These are phyloP conservation scores for Ectobius pallidus DNA, from an alignment of 2,888 invertebrate genomes.

Conservation along the genomic window DNA sequence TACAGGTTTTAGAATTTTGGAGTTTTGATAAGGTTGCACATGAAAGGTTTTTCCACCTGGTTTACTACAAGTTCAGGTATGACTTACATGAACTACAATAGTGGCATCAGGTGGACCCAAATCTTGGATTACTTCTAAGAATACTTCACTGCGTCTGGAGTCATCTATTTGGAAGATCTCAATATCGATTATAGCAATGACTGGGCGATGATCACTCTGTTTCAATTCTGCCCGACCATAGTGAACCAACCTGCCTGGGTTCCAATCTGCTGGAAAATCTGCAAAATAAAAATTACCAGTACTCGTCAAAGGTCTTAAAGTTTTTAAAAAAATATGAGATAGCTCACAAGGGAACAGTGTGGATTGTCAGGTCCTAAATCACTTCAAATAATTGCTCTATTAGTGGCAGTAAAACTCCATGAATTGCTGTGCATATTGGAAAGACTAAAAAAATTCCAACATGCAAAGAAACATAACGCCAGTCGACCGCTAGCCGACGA, in stretches of 20 bases:
- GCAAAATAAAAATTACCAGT: constrained; percentile 25
- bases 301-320: too few species aligned
- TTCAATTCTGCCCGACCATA: constrained; percentile 95
- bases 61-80: too few species aligned
- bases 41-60: too few species aligned
- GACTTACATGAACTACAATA: constrained; percentile 70
- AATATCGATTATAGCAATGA: constrained; percentile 88
- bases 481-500: too few species aligned
- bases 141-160: constrained; percentile 76
- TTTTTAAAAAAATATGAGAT: too few species aligned
- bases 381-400: too few species aligned
- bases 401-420: too few species aligned
- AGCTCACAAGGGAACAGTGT: neutral
- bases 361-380: neutral
- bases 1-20: too few species aligned
- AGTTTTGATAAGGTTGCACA: too few species aligned
- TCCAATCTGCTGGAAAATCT: constrained; percentile 63
- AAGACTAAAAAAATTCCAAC: too few species aligned
- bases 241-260: constrained; percentile 79
- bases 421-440: too few species aligned
- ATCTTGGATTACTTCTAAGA: constrained; percentile 82
- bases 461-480: too few species aligned
- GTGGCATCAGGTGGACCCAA: constrained; percentile 96
- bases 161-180: constrained; percentile 83
- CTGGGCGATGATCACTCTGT: constrained; percentile 97